phyloP scores from a whole-genome alignment of 2,888 invertebrate species.

The Ashinkailepas kermadecensis region DNA sequence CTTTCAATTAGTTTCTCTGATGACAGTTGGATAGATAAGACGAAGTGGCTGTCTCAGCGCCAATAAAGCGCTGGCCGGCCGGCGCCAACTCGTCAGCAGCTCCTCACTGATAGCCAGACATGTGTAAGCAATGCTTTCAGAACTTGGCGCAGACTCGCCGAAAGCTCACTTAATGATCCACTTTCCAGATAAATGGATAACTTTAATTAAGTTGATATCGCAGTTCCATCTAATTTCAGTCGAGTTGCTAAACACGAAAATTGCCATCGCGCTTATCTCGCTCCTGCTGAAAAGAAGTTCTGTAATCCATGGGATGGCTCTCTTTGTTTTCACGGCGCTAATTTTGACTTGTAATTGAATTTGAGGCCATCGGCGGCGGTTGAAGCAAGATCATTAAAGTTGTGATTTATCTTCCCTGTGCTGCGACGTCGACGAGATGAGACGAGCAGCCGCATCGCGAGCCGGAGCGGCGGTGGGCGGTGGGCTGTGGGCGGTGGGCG shows the following conservation, averaged over 20 bases:
- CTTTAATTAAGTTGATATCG: slow-evolving; percentile 20
- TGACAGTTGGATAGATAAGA: background rate
- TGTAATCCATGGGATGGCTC: slow-evolving; percentile 3
- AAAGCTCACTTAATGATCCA: slow-evolving; percentile 16
- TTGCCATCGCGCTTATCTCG: slow-evolving; percentile 11
- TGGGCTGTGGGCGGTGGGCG: no score
- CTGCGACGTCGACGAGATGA: background rate
- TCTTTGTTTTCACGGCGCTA: slow-evolving; percentile 18
- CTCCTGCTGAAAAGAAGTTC: background rate
- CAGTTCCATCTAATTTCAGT: background rate
- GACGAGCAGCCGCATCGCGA: background rate
- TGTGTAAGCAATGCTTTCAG: background rate
- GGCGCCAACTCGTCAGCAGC: background rate
- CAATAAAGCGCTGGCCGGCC: background rate
- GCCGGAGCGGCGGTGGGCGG: no score
- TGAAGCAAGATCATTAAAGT: slow-evolving; percentile 10
- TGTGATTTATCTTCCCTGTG: slow-evolving; percentile 3
- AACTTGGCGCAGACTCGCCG: background rate
- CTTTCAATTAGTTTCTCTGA: background rate
- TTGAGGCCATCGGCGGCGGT: slow-evolving; percentile 1
- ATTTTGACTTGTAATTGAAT: slow-evolving; percentile 21
- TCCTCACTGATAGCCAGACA: background rate
- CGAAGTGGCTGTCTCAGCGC: background rate
- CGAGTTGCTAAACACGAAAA: slow-evolving; percentile 7
- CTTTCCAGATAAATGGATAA: slow-evolving; percentile 21